phyloP scores from a whole-genome alignment of 2,797 vertebrate genomes.

The Smutsia temminckii region DNA sequence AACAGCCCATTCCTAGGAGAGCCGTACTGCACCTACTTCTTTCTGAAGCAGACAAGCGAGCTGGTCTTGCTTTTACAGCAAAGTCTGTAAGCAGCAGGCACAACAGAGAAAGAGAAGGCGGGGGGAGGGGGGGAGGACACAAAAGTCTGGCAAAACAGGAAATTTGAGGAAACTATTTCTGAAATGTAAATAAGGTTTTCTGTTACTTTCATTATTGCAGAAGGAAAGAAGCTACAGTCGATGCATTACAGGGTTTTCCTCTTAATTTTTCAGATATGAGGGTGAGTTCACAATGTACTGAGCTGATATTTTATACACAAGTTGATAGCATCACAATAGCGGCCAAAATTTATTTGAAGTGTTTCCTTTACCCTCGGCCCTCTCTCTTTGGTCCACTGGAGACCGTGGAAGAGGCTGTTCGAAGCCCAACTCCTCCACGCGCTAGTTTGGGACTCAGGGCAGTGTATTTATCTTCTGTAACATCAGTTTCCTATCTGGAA shows the following conservation, averaged over 20 bases:
- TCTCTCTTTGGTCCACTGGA: not conserved
- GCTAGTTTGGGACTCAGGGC: not conserved
- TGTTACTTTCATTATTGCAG: conserved; percentile 84
- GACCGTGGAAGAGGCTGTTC: not conserved
- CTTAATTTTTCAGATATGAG: conserved; percentile 78
- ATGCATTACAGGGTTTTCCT: conserved; percentile 75
- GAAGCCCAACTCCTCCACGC: not conserved
- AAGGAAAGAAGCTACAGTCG: conserved; percentile 67
- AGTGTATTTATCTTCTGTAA: not conserved
- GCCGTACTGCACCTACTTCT: not conserved
- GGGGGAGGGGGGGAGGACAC: conserved; percentile 53
- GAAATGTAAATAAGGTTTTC: conserved; percentile 84
- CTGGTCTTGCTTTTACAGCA: not conserved
- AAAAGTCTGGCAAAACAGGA: conserved; percentile 81
- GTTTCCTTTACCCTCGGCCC: not conserved
- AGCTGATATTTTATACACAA: conserved; percentile 32
- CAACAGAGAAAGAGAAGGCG: not conserved
- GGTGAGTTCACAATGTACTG: conserved; percentile 62
- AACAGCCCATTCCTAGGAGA: not conserved
- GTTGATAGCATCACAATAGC: conserved; percentile 10
- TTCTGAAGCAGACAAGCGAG: not conserved
- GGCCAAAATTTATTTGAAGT: conserved; percentile 13
- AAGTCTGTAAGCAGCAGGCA: conserved; percentile 44
- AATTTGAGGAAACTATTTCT: conserved; percentile 84
- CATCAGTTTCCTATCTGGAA: not conserved